Base-by-base conservation (phyloP, 2,797 vertebrate species). In the Sciaenops ocellatus region DNA sequence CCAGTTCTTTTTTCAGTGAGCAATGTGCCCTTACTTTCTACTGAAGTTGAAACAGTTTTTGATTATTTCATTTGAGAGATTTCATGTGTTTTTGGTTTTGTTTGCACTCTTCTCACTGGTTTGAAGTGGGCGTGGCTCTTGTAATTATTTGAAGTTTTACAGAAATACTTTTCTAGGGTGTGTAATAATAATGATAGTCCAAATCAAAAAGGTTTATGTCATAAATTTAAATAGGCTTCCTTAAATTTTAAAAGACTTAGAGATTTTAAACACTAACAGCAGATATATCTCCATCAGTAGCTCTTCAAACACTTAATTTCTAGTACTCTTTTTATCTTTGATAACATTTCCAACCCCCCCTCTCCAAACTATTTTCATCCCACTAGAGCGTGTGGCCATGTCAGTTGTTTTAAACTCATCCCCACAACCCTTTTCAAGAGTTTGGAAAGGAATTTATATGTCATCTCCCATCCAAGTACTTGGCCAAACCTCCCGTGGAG, bases 391-490 rank as follows among this genome's bases (percentile, higher is more conserved):
- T 28, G 13, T 18, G 26, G 13, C 56, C 22, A 63, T 26, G 50
- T 65, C 69, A 57, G 69, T 74, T 65, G 41, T 71, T 74, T 70
- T 80, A 54, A 69, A 64, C 20, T 50, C 52, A 74, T 55, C 54
- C 63, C 34, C 18, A 22, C 38, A 38, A 38, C 66, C 46, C 51
- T 44, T 55, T 61, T 70, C 41, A 16, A 7, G 41, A 70, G 16
- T 71, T 64, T 66, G 28, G 60, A 63, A 63, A 68, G 42, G 3
- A 24, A 20, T 76, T 76, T 50, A 80, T 60, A 51, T 75, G 72
- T 76, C 74, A 73, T 70, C 46, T 77, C 30, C 26, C 66, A 62
- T 78, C 72, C 65, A 18, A 78, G 57, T 59, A 56, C 42, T 73
- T 42, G 38, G 54, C 71, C 22, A 12, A 48, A 41, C 76, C 81